Evolutionary conservation across 2,888 invertebrate genomes (phyloP), one percentile per base, ranked within the genome.

Genomic region (Aspidiotus rigidus): DNA sequence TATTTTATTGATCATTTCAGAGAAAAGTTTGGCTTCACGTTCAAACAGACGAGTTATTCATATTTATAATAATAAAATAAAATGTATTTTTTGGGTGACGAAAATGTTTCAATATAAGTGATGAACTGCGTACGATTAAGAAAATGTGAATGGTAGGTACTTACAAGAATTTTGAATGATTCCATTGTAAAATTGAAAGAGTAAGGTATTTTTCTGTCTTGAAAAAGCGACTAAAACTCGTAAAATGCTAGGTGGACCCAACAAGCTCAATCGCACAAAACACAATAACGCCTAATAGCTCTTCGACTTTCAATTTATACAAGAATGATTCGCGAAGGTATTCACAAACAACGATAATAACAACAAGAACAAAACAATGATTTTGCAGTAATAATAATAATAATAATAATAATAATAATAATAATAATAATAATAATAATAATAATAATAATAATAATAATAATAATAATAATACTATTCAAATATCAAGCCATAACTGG

Each of bases 231-330:
- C 57, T 67, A 57, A 57, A 59, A 42, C 28, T 28, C 7, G 44
- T 28, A 60, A 67, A 59, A 59, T 67, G 67, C 67, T 67, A 67
- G 67, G 67, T 41, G 59, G 60, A 28, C 67, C 67, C 67, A 67
- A 67, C 67, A 67, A 67, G 6, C 42, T 49, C 53, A 67, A 67
- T 59, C 59, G 67, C 60, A 67, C 67, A 60, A 49, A 67, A 67
- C 60, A 67, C 67, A 67, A 67, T 67, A 59, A 53, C 49, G 53
- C 59, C 49, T 59, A 42, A 49, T 17, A 17, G 40, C 49, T 15
- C 49, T 7, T 28, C 42, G 49, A 39, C 59, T 17, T 59, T 13
- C 39, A 17, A 59, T 59, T 59, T 59, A 59, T 59, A 59, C 59
- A 13, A 16, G 28, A 55, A n/a, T 53, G 53, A n/a, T 28, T 28